Evolutionary conservation across 2,113 vertebrate species (phyloP).

Genomic region (Psettodes erumei): DNA sequence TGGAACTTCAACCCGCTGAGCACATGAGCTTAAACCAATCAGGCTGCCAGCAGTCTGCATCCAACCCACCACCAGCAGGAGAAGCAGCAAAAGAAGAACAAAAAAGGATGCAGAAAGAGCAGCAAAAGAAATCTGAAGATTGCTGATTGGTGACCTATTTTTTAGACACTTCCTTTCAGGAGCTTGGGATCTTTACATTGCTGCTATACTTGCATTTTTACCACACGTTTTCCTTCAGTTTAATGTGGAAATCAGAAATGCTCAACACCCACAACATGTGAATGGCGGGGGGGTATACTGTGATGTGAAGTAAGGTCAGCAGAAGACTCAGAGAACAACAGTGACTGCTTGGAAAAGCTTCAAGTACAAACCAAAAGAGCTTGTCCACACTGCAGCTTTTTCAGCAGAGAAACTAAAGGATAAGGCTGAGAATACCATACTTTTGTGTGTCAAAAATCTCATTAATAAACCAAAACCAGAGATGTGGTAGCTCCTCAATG

Average conservation of each 20-base stretch:
- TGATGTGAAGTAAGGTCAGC: conserved; percentile 2
- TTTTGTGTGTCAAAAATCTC: background rate
- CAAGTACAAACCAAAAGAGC: background rate
- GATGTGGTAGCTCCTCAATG: background rate
- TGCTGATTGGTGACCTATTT: conserved; percentile 58
- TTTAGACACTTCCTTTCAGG: conserved; percentile 36
- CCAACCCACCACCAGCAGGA: conserved; percentile 4
- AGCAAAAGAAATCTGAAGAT: conserved; percentile 15
- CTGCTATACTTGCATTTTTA: conserved; percentile 16
- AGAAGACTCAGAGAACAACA: background rate
- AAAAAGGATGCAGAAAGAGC: conserved; percentile 36
- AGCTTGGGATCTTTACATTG: background rate
- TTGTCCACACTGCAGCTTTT: background rate
- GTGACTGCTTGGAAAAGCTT: background rate
- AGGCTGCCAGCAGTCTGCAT: conserved; percentile 26
- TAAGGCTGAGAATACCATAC: background rate
- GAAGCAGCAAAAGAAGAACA: conserved; percentile 34
- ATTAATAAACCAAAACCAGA: background rate
- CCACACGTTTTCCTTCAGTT: background rate
- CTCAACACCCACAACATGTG: background rate
- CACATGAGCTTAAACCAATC: conserved; percentile 45
- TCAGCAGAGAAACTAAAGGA: background rate
- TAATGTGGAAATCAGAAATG: background rate
- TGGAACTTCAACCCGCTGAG: conserved; percentile 51
- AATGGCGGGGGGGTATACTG: background rate